Evolutionary conservation across 2,888 invertebrate genomes (phyloP).

Genomic region (Argynnis bischoffii): DNA sequence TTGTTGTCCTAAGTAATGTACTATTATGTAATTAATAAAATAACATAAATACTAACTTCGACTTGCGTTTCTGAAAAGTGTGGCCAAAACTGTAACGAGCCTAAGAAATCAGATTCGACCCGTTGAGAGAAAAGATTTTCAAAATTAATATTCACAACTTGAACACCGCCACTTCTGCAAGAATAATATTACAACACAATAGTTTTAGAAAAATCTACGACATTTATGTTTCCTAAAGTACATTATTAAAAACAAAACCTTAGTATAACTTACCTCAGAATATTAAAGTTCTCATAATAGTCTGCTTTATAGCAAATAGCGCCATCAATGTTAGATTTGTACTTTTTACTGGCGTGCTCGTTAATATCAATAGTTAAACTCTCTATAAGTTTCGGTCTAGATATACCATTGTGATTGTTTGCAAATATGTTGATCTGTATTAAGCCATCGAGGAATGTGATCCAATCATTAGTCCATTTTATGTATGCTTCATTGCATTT

Average conservation of each 20-base stretch:
- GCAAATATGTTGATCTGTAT: constrained; percentile 9
- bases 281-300: constrained; percentile 1
- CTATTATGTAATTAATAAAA: neutral
- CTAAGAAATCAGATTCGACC: constrained; percentile 8
- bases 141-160: constrained; percentile 3
- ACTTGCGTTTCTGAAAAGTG: neutral
- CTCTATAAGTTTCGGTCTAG: constrained; percentile 3
- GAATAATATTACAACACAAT: neutral
- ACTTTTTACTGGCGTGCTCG: neutral
- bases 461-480: constrained; percentile 8
- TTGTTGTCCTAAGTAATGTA: neutral
- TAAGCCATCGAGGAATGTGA: constrained; percentile 8
- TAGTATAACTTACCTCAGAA: neutral
- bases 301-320: constrained; percentile 2
- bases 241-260: neutral
- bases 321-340: neutral
- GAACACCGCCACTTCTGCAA: constrained; percentile 8
- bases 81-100: constrained; percentile 4
- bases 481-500: constrained; percentile 1
- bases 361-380: constrained; percentile 13
- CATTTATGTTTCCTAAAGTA: too few species aligned
- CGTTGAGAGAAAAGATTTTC: neutral
- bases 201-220: neutral
- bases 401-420: constrained; percentile 6
- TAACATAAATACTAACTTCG: neutral